Conservation (phyloP, 1,140 invertebrate species). For the Coelopa frigida region DNA sequence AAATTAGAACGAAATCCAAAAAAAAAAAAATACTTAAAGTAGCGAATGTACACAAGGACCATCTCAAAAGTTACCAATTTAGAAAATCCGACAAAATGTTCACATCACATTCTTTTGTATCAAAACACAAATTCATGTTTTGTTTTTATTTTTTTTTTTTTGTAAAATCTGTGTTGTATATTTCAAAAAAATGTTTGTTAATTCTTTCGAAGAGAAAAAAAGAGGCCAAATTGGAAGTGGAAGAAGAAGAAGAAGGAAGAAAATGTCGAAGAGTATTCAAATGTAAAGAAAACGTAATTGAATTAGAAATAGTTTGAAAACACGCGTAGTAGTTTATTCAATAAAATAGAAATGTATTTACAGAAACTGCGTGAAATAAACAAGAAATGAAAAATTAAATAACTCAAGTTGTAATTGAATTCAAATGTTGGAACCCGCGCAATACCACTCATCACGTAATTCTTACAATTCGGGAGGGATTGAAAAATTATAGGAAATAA, state of each 20-base stretch:
- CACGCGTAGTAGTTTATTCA: background rate
- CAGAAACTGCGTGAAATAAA: background rate
- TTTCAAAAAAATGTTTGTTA: slow-evolving; percentile 4
- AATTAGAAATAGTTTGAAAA: background rate
- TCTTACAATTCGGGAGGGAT: too few species aligned
- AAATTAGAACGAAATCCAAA: slow-evolving; percentile 4
- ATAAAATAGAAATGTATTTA: background rate
- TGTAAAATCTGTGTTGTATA: slow-evolving; percentile 1
- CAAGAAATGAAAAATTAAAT: background rate
- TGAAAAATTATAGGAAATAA: too few species aligned
- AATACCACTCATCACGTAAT: background rate
- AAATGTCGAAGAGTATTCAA: background rate
- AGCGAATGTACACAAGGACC: slow-evolving; percentile 67
- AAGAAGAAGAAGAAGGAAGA: background rate
- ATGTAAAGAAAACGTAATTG: slow-evolving; percentile 1
- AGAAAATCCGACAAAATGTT: slow-evolving; percentile 18
- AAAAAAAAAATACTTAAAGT: slow-evolving; percentile 15
- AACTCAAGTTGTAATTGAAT: background rate
- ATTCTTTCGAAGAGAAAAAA: too few species aligned
- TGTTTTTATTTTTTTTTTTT: slow-evolving; percentile 4
- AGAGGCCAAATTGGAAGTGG: too few species aligned
- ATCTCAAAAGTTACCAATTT: slow-evolving; percentile 92
- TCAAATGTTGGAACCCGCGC: too few species aligned
- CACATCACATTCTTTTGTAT: background rate
- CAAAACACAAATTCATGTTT: slow-evolving; percentile 7